phyloP scores from a whole-genome alignment of 2,888 invertebrate genomes.

The Cotesia congregata region DNA sequence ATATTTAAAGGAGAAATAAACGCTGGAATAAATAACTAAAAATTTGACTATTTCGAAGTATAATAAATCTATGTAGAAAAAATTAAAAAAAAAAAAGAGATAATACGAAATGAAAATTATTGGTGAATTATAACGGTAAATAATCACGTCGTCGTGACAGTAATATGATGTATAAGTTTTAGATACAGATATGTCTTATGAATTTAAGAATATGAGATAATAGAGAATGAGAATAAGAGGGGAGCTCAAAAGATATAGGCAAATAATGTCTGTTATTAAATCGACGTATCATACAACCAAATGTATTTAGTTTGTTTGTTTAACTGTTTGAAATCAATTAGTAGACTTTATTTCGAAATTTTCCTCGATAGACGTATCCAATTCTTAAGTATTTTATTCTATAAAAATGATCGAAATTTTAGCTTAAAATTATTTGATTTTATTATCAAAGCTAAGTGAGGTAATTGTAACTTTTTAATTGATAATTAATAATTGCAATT shows the following conservation, averaged over 20 bases:
- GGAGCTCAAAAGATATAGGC: background rate
- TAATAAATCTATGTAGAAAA: background rate
- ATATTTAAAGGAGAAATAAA: constrained; percentile 11
- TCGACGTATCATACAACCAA: background rate
- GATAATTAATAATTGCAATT: background rate
- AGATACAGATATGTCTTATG: background rate
- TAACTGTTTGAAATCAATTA: background rate
- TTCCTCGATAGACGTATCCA: no score
- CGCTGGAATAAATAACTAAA: background rate
- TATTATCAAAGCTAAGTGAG: no score
- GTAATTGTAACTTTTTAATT: background rate
- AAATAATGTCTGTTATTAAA: background rate
- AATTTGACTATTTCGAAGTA: background rate
- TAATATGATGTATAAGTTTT: background rate
- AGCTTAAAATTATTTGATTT: no score
- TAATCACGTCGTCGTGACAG: background rate
- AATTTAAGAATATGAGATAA: background rate
- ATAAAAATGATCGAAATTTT: no score
- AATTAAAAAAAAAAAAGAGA: background rate
- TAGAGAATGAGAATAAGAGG: background rate
- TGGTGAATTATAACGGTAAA: background rate
- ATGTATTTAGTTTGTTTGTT: background rate
- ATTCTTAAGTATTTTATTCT: no score
- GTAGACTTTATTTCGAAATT: no score
- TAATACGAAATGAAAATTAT: background rate